phyloP scores from a whole-genome alignment of 2,888 invertebrate species.

The Pyrocoelia pectoralis region DNA sequence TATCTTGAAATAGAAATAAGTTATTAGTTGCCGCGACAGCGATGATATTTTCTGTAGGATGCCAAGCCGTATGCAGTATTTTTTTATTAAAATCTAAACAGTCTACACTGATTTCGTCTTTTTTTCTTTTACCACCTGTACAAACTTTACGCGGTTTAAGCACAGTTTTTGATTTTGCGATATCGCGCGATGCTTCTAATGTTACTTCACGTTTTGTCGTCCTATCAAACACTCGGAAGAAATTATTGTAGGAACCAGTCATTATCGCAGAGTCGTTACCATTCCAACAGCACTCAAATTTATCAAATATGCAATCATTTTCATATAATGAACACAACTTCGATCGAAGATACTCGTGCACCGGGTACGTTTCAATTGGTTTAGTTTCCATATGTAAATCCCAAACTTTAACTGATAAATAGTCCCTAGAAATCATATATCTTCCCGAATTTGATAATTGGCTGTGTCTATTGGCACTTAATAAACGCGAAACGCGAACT shows the following conservation, averaged over 20 bases:
- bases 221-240: conserved; percentile 96
- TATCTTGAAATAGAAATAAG: conserved; percentile 98
- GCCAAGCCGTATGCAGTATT: conserved; percentile 99
- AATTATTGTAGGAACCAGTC: conserved; percentile 99
- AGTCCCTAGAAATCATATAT: conserved; percentile 99
- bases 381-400: conserved; percentile 98
- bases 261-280: conserved; percentile 97
- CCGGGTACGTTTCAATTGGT: conserved; percentile 97
- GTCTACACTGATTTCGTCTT: conserved; percentile 97
- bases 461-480: no score
- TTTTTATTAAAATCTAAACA: conserved; percentile 99
- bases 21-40: conserved; percentile 99
- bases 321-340: conserved; percentile 98
- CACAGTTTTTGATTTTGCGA: conserved; percentile 92
- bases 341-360: conserved; percentile 97
- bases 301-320: conserved; percentile 99
- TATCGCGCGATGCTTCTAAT: conserved; percentile 94
- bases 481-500: no score
- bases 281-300: conserved; percentile 99
- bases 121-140: conserved; percentile 95
- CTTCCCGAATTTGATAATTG: conserved; percentile 97
- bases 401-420: conserved; percentile 99
- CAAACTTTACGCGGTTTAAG: conserved; percentile 94
- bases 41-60: conserved; percentile 97
- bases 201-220: conserved; percentile 89